phyloP scores from a whole-genome alignment of 1,140 invertebrate genomes.

The Agrilus planipennis region DNA sequence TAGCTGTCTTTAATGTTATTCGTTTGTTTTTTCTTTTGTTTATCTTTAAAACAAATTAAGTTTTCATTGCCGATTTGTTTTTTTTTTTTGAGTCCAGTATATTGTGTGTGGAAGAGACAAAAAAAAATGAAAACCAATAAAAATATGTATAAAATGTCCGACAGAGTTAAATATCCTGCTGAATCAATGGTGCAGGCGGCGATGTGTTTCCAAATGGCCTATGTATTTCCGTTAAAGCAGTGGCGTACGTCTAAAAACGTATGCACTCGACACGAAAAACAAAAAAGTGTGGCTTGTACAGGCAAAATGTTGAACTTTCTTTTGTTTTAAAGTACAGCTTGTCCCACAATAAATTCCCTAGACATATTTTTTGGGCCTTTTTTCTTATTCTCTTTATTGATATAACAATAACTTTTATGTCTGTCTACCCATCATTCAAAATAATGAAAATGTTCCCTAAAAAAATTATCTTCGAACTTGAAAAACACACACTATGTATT shows the following conservation, averaged over 20 bases:
- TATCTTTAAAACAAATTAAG: no score
- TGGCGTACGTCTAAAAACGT: constrained; percentile 15
- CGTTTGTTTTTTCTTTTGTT: no score
- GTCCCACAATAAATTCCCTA: background rate
- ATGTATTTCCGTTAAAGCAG: constrained; percentile 21
- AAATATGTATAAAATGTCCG: constrained; percentile 9
- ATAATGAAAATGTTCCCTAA: no score
- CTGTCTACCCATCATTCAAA: no score
- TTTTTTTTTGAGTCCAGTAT: constrained; percentile 14
- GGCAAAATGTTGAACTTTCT: constrained; percentile 4
- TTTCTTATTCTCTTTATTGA: no score
- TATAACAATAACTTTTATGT: no score
- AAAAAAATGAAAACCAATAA: no score
- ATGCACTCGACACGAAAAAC: constrained; percentile 13
- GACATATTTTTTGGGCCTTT: no score
- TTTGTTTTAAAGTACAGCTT: background rate
- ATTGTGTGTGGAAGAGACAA: no score
- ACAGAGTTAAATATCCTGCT: constrained; percentile 19
- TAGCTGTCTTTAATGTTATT: no score
- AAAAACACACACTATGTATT: no score
- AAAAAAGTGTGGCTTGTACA: constrained; percentile 22
- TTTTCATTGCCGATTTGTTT: constrained; percentile 13
- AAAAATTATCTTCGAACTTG: no score
- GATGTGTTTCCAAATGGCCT: constrained; percentile 29
- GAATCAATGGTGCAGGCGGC: constrained; percentile 27